These are phyloP conservation scores for Petrolisthes manimaculis DNA, from an alignment of 2,888 invertebrate species.

Conservation along the genomic window DNA sequence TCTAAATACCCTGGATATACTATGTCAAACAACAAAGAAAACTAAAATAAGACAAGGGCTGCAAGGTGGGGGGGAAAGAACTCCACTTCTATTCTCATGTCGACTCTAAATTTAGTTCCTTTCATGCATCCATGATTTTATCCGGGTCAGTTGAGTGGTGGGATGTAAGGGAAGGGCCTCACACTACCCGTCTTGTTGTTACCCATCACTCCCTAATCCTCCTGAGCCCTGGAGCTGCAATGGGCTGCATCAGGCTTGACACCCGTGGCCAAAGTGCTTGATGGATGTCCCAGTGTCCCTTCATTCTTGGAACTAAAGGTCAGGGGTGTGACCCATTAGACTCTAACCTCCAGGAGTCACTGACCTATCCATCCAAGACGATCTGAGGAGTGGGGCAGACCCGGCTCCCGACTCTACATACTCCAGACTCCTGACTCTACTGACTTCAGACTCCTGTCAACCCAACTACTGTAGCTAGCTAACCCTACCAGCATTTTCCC, in stretches of 20 bases:
- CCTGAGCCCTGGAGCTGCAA: not conserved
- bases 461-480: too few species aligned
- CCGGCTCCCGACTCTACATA: too few species aligned
- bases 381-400: too few species aligned
- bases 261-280: conserved; percentile 25
- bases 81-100: not conserved
- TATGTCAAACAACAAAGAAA: too few species aligned
- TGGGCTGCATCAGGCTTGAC: conserved; percentile 21
- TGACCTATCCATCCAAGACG: not conserved
- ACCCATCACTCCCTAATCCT: not conserved
- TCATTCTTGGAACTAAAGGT: not conserved
- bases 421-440: too few species aligned
- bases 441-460: too few species aligned
- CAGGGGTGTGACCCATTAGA: not conserved
- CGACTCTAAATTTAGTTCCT: conserved; percentile 5
- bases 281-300: conserved; percentile 28
- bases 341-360: not conserved
- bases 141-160: not conserved
- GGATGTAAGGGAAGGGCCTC: too few species aligned
- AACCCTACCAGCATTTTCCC: too few species aligned
- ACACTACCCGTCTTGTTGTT: not conserved
- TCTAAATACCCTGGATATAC: too few species aligned
- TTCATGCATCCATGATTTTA: not conserved
- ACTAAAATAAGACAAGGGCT: too few species aligned
- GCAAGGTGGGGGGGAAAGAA: too few species aligned